Evolutionary conservation across 2,888 invertebrate genomes (phyloP).

Genomic region (Napeogenes sylphis): DNA sequence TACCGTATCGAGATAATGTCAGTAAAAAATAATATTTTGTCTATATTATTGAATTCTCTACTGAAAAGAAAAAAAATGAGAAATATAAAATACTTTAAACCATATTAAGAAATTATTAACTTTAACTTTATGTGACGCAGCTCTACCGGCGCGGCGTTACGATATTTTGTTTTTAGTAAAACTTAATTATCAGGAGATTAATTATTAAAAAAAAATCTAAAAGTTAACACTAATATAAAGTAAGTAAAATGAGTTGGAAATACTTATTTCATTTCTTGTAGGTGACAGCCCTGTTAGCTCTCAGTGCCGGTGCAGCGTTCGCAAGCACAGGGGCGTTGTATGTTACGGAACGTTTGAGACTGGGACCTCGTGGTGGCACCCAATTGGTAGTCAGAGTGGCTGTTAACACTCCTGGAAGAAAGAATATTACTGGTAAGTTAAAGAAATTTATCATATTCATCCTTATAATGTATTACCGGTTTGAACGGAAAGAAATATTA

Average conservation of each 20-base stretch:
- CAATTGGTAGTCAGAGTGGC: slow-evolving; percentile 80
- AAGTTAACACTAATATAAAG: too few species aligned
- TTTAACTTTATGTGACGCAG: too few species aligned
- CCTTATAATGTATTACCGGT: slow-evolving; percentile 12
- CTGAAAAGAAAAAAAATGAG: too few species aligned
- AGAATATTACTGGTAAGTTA: slow-evolving; percentile 80
- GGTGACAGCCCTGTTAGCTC: slow-evolving; percentile 81
- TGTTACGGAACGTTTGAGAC: slow-evolving; percentile 80
- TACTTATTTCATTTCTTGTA: slow-evolving; percentile 38
- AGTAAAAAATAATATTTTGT: too few species aligned
- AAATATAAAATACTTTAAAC: background rate
- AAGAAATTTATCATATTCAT: background rate
- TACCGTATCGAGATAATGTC: too few species aligned
- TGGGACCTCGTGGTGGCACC: slow-evolving; percentile 82
- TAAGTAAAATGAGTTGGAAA: too few species aligned
- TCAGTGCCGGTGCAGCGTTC: slow-evolving; percentile 82
- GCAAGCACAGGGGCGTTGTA: slow-evolving; percentile 81
- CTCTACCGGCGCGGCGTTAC: too few species aligned
- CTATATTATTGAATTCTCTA: too few species aligned
- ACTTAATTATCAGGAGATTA: too few species aligned
- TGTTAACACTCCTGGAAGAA: slow-evolving; percentile 80
- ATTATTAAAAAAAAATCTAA: too few species aligned
- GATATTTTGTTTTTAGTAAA: too few species aligned
- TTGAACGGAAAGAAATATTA: background rate
- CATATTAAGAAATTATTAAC: background rate